These are phyloP conservation scores for Melipona beecheii DNA, from an alignment of 2,888 invertebrate genomes.

Conservation along the genomic window DNA sequence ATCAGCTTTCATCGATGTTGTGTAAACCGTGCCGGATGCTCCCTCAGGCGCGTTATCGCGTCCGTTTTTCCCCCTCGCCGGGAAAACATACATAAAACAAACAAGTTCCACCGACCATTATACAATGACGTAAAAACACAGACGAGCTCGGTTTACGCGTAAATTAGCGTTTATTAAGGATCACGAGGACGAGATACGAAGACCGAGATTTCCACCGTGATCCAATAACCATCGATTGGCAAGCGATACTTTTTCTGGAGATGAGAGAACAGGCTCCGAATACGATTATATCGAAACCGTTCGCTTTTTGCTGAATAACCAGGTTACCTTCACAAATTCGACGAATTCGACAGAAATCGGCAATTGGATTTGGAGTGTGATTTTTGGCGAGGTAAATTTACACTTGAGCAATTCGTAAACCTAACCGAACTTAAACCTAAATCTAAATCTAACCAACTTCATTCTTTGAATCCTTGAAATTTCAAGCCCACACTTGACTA, in stretches of 20 bases:
- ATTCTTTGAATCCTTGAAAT: too few species aligned
- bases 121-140: conserved; percentile 27
- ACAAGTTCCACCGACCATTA: not conserved
- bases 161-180: conserved; percentile 46
- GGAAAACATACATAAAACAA: conserved; percentile 1
- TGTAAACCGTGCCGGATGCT: not conserved
- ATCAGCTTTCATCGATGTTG: not conserved
- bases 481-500: too few species aligned
- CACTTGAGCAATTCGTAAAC: too few species aligned
- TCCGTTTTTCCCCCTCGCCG: not conserved
- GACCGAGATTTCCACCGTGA: conserved; percentile 56
- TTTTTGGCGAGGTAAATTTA: too few species aligned
- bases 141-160: conserved; percentile 22
- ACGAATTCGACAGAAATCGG: too few species aligned
- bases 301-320: not conserved
- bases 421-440: too few species aligned
- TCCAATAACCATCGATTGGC: conserved; percentile 60
- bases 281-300: conserved; percentile 53
- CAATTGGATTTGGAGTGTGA: too few species aligned
- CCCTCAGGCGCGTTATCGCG: not conserved
- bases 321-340: not conserved
- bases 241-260: conserved; percentile 51
- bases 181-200: conserved; percentile 3
- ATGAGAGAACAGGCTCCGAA: conserved; percentile 32
- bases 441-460: too few species aligned